phyloP scores from a whole-genome alignment of 2,113 vertebrate species.

The Lynx canadensis region DNA sequence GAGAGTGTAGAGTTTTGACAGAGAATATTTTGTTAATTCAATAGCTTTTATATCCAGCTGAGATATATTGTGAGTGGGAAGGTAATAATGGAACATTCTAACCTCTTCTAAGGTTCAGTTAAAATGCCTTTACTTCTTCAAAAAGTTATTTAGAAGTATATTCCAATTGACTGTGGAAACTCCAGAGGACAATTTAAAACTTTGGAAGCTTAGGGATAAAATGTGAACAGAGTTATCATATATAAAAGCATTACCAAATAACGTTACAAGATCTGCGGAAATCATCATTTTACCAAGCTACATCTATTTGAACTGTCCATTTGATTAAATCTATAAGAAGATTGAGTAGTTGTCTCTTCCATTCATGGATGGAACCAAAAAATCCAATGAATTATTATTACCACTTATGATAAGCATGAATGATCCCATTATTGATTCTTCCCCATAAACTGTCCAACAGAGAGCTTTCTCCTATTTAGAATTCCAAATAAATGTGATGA shows the following conservation, averaged over 20 bases:
- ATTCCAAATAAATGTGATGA: not conserved
- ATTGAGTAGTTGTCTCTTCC: not conserved
- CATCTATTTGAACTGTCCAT: not conserved
- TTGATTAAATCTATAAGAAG: not conserved
- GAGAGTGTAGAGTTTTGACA: not conserved
- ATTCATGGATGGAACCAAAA: not conserved
- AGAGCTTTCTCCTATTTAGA: not conserved
- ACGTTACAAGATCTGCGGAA: not conserved
- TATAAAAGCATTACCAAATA: not conserved
- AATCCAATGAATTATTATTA: not conserved
- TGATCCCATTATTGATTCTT: not conserved
- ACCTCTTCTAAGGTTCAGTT: not conserved
- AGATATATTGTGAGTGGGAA: constrained; percentile 44
- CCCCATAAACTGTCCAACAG: not conserved
- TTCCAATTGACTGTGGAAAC: not conserved
- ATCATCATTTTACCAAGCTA: not conserved
- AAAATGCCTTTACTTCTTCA: not conserved
- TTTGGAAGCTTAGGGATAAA: not conserved
- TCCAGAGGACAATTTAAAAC: not conserved
- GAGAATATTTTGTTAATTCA: not conserved
- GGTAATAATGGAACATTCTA: constrained; percentile 24
- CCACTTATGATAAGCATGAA: not conserved
- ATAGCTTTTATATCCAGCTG: not conserved
- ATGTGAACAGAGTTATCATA: not conserved
- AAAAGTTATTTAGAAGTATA: not conserved